Evolutionary conservation across 2,113 vertebrate species (phyloP).

Genomic region (Delphinapterus leucas): DNA sequence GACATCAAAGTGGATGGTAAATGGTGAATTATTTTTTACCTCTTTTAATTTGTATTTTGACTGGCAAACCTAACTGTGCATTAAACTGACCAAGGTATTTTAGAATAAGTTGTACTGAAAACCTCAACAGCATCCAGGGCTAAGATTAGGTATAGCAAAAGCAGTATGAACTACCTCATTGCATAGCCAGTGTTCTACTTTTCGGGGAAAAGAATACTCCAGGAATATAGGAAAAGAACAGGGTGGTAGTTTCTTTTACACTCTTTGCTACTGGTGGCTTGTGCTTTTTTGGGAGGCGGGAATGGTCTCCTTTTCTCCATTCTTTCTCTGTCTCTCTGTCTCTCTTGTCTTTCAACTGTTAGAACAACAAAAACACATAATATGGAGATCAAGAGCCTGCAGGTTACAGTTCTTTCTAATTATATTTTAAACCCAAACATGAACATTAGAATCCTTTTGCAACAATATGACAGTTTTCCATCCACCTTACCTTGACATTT

Average conservation of each 20-base stretch:
- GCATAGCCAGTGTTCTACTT: slow-evolving; percentile 28
- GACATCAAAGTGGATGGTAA: background rate
- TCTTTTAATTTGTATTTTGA: background rate
- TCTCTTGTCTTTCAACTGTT: slow-evolving; percentile 70
- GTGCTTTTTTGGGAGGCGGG: rapidly evolving
- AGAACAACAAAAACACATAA: slow-evolving; percentile 69
- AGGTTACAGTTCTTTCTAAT: slow-evolving; percentile 76
- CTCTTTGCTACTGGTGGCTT: background rate
- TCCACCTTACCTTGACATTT: slow-evolving; percentile 83
- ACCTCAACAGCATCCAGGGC: slow-evolving; percentile 26
- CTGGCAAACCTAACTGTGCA: slow-evolving; percentile 37
- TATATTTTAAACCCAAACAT: slow-evolving; percentile 76
- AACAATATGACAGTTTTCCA: slow-evolving; percentile 71
- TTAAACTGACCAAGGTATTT: slow-evolving; percentile 59
- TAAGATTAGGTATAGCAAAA: slow-evolving; percentile 50
- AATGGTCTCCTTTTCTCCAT: slow-evolving; percentile 16
- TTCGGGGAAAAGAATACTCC: slow-evolving; percentile 21
- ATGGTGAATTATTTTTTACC: slow-evolving; percentile 2
- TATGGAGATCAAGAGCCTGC: slow-evolving; percentile 68
- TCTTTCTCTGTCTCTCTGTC: background rate
- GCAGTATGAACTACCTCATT: slow-evolving; percentile 25
- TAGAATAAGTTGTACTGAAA: slow-evolving; percentile 61
- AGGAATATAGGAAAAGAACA: slow-evolving; percentile 61
- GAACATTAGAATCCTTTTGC: slow-evolving; percentile 81
- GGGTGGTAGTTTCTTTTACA: slow-evolving; percentile 59